A percentile compares a stretch with the other conserved stretches of the same genome.
phyloP scores from a whole-genome alignment of 2,797 vertebrate species.

The Orestias chungarensis region DNA sequence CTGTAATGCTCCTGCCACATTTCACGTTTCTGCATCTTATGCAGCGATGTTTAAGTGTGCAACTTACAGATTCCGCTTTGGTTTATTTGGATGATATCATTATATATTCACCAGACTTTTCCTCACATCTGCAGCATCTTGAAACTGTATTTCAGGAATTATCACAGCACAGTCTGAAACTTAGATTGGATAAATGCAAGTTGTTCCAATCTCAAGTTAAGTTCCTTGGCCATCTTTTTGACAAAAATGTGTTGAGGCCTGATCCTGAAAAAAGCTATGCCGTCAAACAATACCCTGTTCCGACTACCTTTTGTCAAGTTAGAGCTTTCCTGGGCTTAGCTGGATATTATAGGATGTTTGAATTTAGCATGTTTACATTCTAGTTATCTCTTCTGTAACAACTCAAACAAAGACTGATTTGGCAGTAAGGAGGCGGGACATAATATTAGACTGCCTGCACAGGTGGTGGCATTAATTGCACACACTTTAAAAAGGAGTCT shows the following conservation, averaged over 20 bases:
- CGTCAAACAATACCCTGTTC: background rate
- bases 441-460: no score
- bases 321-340: background rate
- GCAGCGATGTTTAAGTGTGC: background rate
- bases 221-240: background rate
- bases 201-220: background rate
- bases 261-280: background rate
- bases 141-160: background rate
- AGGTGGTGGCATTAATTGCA: no score
- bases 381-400: no score
- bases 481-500: no score
- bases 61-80: background rate
- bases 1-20: background rate
- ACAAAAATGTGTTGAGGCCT: background rate
- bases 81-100: constrained; percentile 13
- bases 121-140: background rate
- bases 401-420: no score
- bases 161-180: background rate
- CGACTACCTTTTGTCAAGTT: background rate
- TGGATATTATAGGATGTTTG: background rate
- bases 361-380: no score
- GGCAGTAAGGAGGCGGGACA: no score
- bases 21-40: constrained; percentile 1
- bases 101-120: background rate
- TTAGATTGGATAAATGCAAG: background rate